Conservation (phyloP, 2,888 invertebrate species). For the Lithophane leautieri region DNA sequence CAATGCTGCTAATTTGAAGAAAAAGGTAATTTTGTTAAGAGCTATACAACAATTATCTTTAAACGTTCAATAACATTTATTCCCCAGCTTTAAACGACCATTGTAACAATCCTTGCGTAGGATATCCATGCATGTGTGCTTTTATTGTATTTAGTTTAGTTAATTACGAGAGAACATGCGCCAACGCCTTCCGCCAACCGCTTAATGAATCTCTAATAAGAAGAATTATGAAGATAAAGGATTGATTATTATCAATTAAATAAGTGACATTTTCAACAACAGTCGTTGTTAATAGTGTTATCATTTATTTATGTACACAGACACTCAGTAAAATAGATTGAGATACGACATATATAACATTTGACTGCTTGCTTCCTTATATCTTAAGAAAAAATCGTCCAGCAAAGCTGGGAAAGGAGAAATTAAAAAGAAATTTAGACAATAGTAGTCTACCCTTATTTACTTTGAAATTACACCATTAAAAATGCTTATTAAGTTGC, state of each 20-base stretch:
- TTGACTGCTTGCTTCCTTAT: no score
- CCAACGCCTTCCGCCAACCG: conserved; percentile 68
- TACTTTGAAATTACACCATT: not conserved
- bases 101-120: conserved; percentile 66
- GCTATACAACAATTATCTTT: no score
- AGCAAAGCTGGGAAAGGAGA: not conserved
- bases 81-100: conserved; percentile 34
- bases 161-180: conserved; percentile 76
- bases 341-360: not conserved
- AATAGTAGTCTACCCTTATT: not conserved
- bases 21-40: no score
- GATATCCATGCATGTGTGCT: conserved; percentile 63
- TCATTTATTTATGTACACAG: not conserved
- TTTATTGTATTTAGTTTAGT: conserved; percentile 72
- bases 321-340: not conserved
- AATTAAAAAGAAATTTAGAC: not conserved
- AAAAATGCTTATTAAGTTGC: not conserved
- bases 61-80: not conserved
- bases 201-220: conserved; percentile 49
- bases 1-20: no score
- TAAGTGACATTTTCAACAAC: not conserved
- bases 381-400: not conserved
- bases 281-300: not conserved
- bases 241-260: conserved; percentile 10
- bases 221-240: conserved; percentile 31